Evolutionary conservation across 2,888 invertebrate genomes (phyloP).

Genomic region (Pilophorus perplexus): DNA sequence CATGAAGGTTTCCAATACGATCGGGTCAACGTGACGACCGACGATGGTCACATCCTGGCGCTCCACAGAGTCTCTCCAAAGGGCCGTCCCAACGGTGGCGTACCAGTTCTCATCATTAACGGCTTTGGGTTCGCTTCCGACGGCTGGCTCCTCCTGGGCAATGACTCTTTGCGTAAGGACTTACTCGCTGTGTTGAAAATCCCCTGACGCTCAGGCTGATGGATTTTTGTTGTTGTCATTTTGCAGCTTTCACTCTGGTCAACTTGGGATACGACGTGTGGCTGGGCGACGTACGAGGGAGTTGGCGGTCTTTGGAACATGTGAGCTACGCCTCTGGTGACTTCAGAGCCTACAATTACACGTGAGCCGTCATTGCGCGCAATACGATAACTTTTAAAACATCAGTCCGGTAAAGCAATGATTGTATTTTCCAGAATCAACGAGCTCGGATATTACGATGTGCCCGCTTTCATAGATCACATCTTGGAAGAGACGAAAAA

Average conservation of each 20-base stretch:
- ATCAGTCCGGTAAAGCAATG: too few relatives aligned
- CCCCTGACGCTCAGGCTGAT: too few relatives aligned
- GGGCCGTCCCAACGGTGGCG: not conserved
- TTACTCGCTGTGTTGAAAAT: too few relatives aligned
- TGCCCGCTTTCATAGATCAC: conserved; percentile 11
- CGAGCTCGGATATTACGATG: conserved; percentile 20
- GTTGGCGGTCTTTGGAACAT: not conserved
- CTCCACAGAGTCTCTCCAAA: not conserved
- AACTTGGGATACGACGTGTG: conserved; percentile 12
- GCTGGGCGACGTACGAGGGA: conserved; percentile 18
- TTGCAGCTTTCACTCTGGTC: conserved; percentile 7
- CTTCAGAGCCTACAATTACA: not conserved
- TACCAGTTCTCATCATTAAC: conserved; percentile 10
- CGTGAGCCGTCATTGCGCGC: not conserved
- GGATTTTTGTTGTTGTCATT: too few relatives aligned
- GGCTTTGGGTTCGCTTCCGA: conserved; percentile 4
- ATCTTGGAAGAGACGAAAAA: not conserved
- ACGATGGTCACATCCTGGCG: conserved; percentile 15
- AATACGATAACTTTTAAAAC: not conserved
- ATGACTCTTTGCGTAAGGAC: conserved; percentile 6
- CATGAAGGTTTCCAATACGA: conserved; percentile 3
- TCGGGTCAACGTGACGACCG: not conserved
- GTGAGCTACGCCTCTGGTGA: not conserved
- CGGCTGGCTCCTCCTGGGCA: conserved; percentile 16
- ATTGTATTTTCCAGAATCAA: not conserved